Percentiles rank a stretch among this genome's conserved stretches.
Conservation (phyloP, 2,113 vertebrate species). For the Antechinus stuartii region DNA sequence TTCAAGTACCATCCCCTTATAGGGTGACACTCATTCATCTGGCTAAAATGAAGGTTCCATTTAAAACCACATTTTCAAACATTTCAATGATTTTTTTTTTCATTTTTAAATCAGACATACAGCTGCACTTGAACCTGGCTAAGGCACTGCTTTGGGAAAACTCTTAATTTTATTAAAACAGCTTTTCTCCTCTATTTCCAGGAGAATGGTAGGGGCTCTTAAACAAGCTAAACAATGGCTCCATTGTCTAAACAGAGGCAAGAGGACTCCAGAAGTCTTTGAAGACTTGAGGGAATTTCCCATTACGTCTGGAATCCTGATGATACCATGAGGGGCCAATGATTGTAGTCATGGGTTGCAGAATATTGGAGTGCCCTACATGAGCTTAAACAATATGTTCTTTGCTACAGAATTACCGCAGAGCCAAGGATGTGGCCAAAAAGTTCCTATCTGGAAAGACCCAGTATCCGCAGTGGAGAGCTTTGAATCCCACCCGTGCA, state of each 20-base stretch:
- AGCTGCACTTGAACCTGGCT: slow-evolving; percentile 49
- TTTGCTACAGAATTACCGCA: background rate
- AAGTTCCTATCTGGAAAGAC: background rate
- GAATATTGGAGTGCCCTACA: background rate
- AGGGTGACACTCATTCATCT: slow-evolving; percentile 26
- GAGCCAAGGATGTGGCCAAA: background rate
- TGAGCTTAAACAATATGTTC: background rate
- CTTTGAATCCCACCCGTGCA: background rate
- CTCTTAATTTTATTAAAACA: slow-evolving; percentile 69
- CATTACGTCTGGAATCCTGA: slow-evolving; percentile 73
- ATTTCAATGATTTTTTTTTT: background rate
- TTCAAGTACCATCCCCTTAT: background rate
- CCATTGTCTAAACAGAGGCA: slow-evolving; percentile 64
- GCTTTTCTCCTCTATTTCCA: slow-evolving; percentile 64
- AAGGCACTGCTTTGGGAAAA: slow-evolving; percentile 64
- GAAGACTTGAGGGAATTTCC: slow-evolving; percentile 71
- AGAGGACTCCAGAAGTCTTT: slow-evolving; percentile 69
- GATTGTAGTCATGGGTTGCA: background rate
- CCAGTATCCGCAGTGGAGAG: background rate
- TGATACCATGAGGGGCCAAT: slow-evolving; percentile 27
- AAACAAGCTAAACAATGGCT: slow-evolving; percentile 64
- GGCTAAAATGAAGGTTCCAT: slow-evolving; percentile 32
- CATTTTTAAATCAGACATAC: slow-evolving; percentile 44
- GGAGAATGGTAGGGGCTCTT: slow-evolving; percentile 44
- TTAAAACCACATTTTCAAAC: slow-evolving; percentile 46